These are phyloP conservation scores for Vespertilio murinus DNA, from an alignment of 2,797 vertebrate species.

Conservation along the genomic window DNA sequence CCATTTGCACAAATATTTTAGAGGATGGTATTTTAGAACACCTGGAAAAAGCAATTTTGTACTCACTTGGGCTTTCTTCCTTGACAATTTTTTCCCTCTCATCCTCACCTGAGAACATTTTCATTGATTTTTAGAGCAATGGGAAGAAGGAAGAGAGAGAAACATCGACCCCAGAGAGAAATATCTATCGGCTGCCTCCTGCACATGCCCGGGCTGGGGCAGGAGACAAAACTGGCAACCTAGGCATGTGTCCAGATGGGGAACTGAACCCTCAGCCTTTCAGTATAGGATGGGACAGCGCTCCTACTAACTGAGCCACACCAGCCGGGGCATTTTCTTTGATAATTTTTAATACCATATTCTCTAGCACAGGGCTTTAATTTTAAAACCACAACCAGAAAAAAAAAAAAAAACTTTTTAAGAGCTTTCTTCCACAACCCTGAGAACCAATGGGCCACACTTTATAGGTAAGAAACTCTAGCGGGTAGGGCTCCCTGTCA, in stretches of 20 bases:
- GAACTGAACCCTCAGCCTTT: background rate
- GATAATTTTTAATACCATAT: background rate
- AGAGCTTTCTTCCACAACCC: background rate
- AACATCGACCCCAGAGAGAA: no score
- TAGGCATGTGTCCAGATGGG: background rate
- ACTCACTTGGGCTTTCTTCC: background rate
- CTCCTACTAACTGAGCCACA: background rate
- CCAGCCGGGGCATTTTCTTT: background rate
- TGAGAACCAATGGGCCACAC: background rate
- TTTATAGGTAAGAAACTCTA: background rate
- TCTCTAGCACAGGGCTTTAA: background rate
- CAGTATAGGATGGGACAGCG: background rate
- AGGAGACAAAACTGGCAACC: background rate
- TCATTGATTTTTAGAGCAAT: background rate
- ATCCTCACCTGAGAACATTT: background rate
- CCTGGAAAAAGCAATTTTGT: background rate
- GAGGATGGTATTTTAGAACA: background rate
- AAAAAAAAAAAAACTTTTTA: background rate
- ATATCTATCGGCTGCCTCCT: background rate
- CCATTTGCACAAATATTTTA: background rate
- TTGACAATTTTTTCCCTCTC: background rate
- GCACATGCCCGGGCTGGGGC: background rate
- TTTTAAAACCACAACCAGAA: no score
- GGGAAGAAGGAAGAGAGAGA: background rate
- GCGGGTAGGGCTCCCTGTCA: background rate